These are phyloP conservation scores for Euschistus heros DNA, from an alignment of 1,140 invertebrate species.

Conservation along the genomic window DNA sequence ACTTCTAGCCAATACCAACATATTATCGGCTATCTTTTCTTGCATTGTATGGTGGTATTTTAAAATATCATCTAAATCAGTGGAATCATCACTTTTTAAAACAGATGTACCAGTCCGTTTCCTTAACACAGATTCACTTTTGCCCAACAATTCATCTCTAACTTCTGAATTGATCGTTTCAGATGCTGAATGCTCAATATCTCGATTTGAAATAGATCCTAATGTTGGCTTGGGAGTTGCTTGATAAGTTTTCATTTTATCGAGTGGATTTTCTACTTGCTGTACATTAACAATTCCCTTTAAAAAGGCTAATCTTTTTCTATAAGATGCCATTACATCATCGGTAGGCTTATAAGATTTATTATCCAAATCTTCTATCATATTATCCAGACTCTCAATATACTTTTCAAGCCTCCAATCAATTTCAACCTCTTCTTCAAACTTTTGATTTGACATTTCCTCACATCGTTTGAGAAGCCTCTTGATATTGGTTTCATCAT, in stretches of 20 bases:
- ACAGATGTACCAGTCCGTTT: background rate
- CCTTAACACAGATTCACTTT: background rate
- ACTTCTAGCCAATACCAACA: slow-evolving; percentile 74
- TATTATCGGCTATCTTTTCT: slow-evolving; percentile 85
- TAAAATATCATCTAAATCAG: slow-evolving; percentile 57
- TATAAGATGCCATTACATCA: slow-evolving; percentile 4
- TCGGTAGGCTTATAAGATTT: background rate
- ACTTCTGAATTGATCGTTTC: background rate
- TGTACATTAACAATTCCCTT: background rate
- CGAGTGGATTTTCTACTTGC: background rate
- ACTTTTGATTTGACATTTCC: slow-evolving; percentile 8
- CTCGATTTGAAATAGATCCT: background rate
- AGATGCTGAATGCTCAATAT: background rate
- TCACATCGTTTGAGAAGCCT: background rate
- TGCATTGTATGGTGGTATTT: slow-evolving; percentile 79
- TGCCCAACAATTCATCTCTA: background rate
- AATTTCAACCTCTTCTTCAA: background rate
- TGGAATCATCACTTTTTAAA: slow-evolving; percentile 42
- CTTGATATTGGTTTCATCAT: slow-evolving; percentile 7
- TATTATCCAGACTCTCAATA: background rate
- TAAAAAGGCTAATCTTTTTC: background rate
- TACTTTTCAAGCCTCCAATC: slow-evolving; percentile 8
- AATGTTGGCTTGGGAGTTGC: background rate
- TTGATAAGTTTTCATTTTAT: slow-evolving; percentile 9
- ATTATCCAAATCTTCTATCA: background rate